Conservation (phyloP, 1,140 invertebrate genomes). For the Trichogramma pretiosum region DNA sequence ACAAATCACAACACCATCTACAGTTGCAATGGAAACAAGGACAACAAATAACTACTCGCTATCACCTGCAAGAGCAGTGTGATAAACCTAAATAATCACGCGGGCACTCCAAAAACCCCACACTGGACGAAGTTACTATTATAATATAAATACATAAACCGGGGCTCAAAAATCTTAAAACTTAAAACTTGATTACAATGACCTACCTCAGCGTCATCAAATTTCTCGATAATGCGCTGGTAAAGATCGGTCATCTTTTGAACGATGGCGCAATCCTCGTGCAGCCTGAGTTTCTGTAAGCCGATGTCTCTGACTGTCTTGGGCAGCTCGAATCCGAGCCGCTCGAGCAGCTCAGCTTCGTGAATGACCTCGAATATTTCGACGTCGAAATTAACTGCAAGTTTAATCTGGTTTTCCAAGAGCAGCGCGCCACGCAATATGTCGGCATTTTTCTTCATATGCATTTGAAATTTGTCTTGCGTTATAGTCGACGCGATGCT, state of each 20-base stretch:
- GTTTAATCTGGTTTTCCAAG: constrained; percentile 55
- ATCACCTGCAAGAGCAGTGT: too few species aligned
- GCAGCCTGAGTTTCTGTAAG: constrained; percentile 59
- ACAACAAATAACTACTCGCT: too few species aligned
- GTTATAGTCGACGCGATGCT: background rate
- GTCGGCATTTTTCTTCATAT: constrained; percentile 37
- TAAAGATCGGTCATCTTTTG: constrained; percentile 53
- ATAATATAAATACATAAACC: too few species aligned
- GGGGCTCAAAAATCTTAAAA: too few species aligned
- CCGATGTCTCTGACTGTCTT: constrained; percentile 57
- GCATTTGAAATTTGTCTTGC: constrained; percentile 9
- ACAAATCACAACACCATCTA: too few species aligned
- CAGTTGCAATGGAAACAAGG: too few species aligned
- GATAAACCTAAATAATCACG: too few species aligned
- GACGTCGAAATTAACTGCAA: constrained; percentile 56
- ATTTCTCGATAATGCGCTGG: constrained; percentile 48
- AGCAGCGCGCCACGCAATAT: constrained; percentile 55
- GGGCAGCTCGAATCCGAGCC: constrained; percentile 62
- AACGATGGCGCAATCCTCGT: constrained; percentile 53
- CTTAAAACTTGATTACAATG: too few species aligned
- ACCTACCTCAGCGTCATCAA: constrained; percentile 55
- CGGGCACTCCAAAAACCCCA: too few species aligned
- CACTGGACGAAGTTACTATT: too few species aligned
- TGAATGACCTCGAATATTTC: constrained; percentile 63
- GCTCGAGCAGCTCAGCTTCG: constrained; percentile 66